phyloP scores from a whole-genome alignment of 1,140 invertebrate species.

The Drosophila arizonae region DNA sequence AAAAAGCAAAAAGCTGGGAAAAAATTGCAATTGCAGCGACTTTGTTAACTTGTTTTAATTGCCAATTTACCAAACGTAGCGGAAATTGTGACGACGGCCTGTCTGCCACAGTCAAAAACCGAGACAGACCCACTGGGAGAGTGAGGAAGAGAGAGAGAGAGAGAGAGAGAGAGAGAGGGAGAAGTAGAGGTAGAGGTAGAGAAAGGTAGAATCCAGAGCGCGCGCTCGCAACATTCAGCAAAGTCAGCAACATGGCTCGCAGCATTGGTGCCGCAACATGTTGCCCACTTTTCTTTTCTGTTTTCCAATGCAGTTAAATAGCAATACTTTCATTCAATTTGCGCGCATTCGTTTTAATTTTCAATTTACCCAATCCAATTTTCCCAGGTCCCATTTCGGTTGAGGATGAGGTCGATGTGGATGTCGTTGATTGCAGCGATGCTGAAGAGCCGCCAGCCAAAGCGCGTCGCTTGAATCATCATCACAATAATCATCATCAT shows the following conservation, averaged over 20 bases:
- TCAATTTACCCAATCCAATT: constrained; percentile 17
- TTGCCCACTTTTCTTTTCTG: constrained; percentile 18
- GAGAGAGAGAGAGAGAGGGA: too few species aligned
- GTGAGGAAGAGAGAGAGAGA: constrained; percentile 16
- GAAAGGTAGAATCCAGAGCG: neutral
- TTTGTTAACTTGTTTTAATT: constrained; percentile 20
- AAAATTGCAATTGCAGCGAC: constrained; percentile 47
- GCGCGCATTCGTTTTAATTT: neutral
- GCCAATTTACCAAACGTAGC: constrained; percentile 49
- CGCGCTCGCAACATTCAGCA: neutral
- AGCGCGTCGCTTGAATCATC: constrained; percentile 70
- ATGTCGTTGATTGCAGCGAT: constrained; percentile 85
- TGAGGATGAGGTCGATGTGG: constrained; percentile 84
- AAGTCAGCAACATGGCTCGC: constrained; percentile 8
- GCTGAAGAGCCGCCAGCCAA: constrained; percentile 78
- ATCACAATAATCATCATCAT: constrained; percentile 58
- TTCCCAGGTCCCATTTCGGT: constrained; percentile 82
- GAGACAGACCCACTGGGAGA: constrained; percentile 1
- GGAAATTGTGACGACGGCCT: constrained; percentile 62
- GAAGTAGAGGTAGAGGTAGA: neutral
- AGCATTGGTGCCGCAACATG: constrained; percentile 34
- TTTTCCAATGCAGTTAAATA: neutral
- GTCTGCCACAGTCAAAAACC: constrained; percentile 40
- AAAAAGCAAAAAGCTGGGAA: constrained; percentile 22
- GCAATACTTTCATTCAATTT: constrained; percentile 25